Base-by-base conservation (phyloP, 2,113 vertebrate species). In the Amblyopsis rosae region DNA sequence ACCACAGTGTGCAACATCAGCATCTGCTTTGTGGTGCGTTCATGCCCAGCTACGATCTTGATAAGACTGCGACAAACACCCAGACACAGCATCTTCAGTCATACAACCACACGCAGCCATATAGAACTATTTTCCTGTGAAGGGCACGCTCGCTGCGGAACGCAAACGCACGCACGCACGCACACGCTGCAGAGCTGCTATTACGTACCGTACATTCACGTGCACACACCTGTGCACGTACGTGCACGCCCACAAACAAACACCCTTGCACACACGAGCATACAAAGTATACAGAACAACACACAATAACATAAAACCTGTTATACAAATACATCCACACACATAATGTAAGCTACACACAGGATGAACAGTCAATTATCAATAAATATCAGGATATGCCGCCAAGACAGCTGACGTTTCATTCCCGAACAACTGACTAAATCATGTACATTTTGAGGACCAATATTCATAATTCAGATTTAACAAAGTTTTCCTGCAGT, bases 31-130 rank as follows among this genome's bases (percentile, higher is more conserved):
- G 73, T 86, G 74, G 78, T 84, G 84, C 85, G 72, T 76, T 91
- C 85, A 86, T 77, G 82, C 81, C 80, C 69, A 63, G 73, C 86
- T 89, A 75, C 70, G 69, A 86, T 89, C 83, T 80, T 87, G 88
- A 90, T 90, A 90, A 85, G 87, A 91, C 90, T 93, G 92, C 92
- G 92, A 89, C 91, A 93, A 90, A 90, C 83, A 88, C 75, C 80
- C 59, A 59, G 49, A 15, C 10, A 80, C 82, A 84, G 86, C 84
- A 90, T 84, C 87, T 88, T 87, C 86, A 88, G 32, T 81, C 76
- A 82, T 76, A 82, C 73, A 85, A 83, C 26, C 26, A 26, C 65
- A 75, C 54, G 51, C 78, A 26, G 26, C 26, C 26, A 76, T 75
- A 53, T 70, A 72, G 62, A 79, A 61, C 61, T 81, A 78, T 70